Evolutionary conservation across 1,140 invertebrate genomes (phyloP).

Genomic region (Tetramorium simillimum): DNA sequence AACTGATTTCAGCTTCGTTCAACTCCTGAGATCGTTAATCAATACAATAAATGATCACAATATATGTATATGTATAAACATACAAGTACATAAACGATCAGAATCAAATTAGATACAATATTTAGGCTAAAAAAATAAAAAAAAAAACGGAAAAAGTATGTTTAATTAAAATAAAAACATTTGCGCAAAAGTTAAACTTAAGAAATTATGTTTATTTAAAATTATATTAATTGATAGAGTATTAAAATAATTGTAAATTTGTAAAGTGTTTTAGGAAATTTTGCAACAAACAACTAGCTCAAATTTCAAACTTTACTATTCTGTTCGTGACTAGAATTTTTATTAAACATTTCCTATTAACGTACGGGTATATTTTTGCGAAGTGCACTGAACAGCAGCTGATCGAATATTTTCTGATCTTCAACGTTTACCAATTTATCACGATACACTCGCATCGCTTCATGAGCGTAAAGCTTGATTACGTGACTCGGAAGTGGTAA

Average conservation of each 20-base stretch:
- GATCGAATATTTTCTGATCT: slow-evolving; percentile 90
- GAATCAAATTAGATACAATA: background rate
- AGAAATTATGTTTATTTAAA: background rate
- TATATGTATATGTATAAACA: background rate
- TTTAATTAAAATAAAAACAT: background rate
- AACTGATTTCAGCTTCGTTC: slow-evolving; percentile 87
- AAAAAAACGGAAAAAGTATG: background rate
- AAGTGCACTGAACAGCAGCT: slow-evolving; percentile 91
- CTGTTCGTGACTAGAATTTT: background rate
- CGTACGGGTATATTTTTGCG: slow-evolving; percentile 94
- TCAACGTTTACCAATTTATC: slow-evolving; percentile 93
- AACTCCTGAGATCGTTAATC: slow-evolving; percentile 85
- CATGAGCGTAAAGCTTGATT: slow-evolving; percentile 95
- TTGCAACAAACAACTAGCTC: background rate
- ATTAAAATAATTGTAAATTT: background rate
- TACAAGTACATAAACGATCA: background rate
- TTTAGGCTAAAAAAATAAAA: background rate
- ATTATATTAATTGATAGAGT: background rate
- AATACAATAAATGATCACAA: background rate
- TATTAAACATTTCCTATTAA: background rate
- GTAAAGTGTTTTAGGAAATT: background rate
- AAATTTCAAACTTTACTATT: too few relatives aligned
- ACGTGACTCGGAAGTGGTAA: slow-evolving; percentile 90
- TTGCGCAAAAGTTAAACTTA: background rate
- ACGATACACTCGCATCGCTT: slow-evolving; percentile 94